Evolutionary conservation across 2,888 invertebrate genomes (phyloP), one percentile per base, ranked within the genome.

Genomic region (Sphaeridia pumilis): DNA sequence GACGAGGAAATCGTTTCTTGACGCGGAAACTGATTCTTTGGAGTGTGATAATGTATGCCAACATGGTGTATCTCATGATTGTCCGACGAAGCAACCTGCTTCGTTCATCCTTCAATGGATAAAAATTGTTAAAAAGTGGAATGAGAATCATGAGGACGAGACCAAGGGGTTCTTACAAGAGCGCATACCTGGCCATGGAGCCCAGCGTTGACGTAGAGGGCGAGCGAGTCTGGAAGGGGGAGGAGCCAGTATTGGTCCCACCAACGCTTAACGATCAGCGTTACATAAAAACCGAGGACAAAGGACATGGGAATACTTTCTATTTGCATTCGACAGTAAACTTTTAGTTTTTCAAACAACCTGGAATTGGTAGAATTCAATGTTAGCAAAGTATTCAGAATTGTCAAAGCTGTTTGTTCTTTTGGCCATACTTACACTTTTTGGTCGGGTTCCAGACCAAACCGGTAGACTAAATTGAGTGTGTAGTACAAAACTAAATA

Each of bases 291-390:
- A 54, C 92, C 93, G 63, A 94, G 78, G 50, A 93, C 89, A 75
- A 94, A 93, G 27, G 92, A 88, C 82, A 94, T 85, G 35, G 93
- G 93, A 69, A 93, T 89, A 56, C 85, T 84, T 70, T 87, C 88
- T 69, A 84, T 84, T 71, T 87, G 88, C 66, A 83, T 82, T 55
- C 85, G 82, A 70, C 89, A 92, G 73, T 92, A 90, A 64, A 79
- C 76, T 36, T 85, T 82, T 49, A 92, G 81, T 71, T 79, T 83
- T 73, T 87, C 87, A 74, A 93, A 93, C 67, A 83, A 74, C 72
- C 90, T 92, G 79, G n/a, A 75, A 75, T n/a, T n/a, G n/a, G n/a
- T n/a, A n/a, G n/a, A n/a, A n/a, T n/a, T n/a, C n/a, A n/a, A n/a
- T 64, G n/a, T n/a, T n/a, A n/a, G n/a, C n/a, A n/a, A n/a, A n/a